These are phyloP conservation scores for Adelognathus sp. DNA, from an alignment of 2,888 invertebrate genomes.

Conservation along the genomic window DNA sequence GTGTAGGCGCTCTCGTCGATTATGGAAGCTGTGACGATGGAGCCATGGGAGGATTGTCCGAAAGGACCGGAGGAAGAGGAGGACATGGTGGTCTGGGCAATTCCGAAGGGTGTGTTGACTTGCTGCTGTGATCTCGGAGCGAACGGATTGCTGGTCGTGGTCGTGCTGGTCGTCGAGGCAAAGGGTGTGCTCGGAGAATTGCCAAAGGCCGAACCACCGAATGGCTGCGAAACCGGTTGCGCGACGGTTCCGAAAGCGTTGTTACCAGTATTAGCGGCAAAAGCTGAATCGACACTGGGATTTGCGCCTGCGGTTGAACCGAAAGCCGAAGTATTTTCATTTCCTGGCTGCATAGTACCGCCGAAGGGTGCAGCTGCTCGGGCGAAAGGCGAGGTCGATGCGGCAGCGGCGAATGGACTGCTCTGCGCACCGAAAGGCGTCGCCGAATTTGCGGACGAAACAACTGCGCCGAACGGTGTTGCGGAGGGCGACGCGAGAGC, in stretches of 20 bases:
- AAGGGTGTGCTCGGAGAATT: constrained; percentile 48
- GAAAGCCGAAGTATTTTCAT: constrained; percentile 29
- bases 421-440: constrained; percentile 58
- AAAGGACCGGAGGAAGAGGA: constrained; percentile 58
- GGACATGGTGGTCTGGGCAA: constrained; percentile 45
- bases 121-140: constrained; percentile 52
- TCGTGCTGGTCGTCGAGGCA: constrained; percentile 50
- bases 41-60: constrained; percentile 63
- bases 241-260: constrained; percentile 13
- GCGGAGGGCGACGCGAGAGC: constrained; percentile 40
- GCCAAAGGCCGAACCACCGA: constrained; percentile 34
- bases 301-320: background rate
- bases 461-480: constrained; percentile 56
- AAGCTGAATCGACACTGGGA: constrained; percentile 20
- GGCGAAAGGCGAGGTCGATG: constrained; percentile 40
- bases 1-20: constrained; percentile 73
- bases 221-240: constrained; percentile 26
- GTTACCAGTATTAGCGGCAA: too few relatives aligned
- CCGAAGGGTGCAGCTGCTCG: constrained; percentile 41
- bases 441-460: constrained; percentile 47
- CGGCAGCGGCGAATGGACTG: constrained; percentile 18
- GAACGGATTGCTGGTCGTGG: constrained; percentile 58
- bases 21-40: constrained; percentile 53
- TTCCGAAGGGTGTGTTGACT: constrained; percentile 56
- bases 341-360: constrained; percentile 27